A percentile compares a stretch with the other conserved stretches of the same genome.
phyloP scores from a whole-genome alignment of 2,888 invertebrate genomes.

The Caenorhabditis sp. region DNA sequence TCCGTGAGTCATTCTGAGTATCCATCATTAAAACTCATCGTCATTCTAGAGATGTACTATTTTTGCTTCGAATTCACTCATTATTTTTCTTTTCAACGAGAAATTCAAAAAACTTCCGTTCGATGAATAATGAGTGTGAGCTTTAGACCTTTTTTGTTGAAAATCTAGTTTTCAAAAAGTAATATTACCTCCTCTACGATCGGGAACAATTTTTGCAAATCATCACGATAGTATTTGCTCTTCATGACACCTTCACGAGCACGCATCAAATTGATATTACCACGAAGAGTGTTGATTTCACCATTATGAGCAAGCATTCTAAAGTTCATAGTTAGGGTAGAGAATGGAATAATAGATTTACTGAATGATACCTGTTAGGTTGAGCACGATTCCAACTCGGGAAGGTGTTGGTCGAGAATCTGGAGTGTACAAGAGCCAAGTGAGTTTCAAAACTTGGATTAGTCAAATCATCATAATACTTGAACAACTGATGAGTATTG shows the following conservation, averaged over 20 bases:
- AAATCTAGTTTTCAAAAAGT: no score
- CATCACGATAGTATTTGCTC: conserved; percentile 79
- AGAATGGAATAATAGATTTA: conserved; percentile 5
- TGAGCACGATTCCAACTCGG: conserved; percentile 99
- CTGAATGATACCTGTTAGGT: conserved; percentile 78
- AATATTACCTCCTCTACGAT: conserved; percentile 83
- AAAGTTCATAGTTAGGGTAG: no score
- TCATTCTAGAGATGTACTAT: background rate
- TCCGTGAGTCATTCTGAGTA: no score
- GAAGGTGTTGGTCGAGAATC: conserved; percentile 99
- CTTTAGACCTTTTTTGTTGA: background rate
- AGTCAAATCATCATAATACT: conserved; percentile 78
- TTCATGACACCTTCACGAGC: conserved; percentile 79
- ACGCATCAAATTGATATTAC: conserved; percentile 97
- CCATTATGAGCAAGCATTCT: conserved; percentile 95
- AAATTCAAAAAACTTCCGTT: background rate
- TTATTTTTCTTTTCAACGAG: background rate
- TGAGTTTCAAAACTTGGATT: conserved; percentile 83
- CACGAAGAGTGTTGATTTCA: conserved; percentile 97
- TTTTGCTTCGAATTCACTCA: background rate
- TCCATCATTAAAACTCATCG: no score
- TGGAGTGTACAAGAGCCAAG: conserved; percentile 92
- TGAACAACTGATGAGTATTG: conserved; percentile 91
- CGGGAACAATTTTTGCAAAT: conserved; percentile 84
- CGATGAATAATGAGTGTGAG: background rate